These are phyloP conservation scores for Marronus borbonicus DNA, from an alignment of 2,888 invertebrate species.

Conservation along the genomic window DNA sequence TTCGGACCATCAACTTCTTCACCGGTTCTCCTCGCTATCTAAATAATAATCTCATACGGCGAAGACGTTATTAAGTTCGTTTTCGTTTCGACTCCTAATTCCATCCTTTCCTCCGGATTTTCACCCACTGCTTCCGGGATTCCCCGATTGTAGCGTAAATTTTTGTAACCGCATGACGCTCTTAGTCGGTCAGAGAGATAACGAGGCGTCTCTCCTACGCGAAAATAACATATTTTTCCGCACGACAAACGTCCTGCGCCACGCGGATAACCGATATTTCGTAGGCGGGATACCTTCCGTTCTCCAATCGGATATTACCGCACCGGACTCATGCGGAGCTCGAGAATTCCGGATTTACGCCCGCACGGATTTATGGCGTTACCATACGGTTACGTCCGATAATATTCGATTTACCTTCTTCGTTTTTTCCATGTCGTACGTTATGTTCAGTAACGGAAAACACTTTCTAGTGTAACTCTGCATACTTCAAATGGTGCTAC, in stretches of 20 bases:
- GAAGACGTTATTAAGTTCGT: conserved; percentile 5
- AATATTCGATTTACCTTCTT: not conserved
- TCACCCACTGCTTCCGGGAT: no score
- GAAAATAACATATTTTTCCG: conserved; percentile 41
- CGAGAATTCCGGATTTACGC: conserved; percentile 21
- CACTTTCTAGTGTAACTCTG: no score
- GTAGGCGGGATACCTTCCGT: not conserved
- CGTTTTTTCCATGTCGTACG: not conserved
- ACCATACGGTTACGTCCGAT: not conserved
- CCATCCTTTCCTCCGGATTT: not conserved
- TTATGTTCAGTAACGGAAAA: no score
- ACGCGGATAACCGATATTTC: conserved; percentile 24
- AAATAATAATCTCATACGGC: conserved; percentile 7
- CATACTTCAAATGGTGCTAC: no score
- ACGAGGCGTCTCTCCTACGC: conserved; percentile 12
- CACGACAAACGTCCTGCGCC: conserved; percentile 19
- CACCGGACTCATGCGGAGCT: not conserved
- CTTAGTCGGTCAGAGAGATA: conserved; percentile 9
- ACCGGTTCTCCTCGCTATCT: not conserved
- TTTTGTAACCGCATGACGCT: not conserved
- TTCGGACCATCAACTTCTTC: not conserved
- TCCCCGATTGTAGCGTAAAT: not conserved
- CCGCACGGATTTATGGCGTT: conserved; percentile 16
- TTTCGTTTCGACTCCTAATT: conserved; percentile 19
- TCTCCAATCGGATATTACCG: not conserved